These are phyloP conservation scores for Helicorthomorpha holstii DNA, from an alignment of 1,140 invertebrate genomes.

Conservation along the genomic window DNA sequence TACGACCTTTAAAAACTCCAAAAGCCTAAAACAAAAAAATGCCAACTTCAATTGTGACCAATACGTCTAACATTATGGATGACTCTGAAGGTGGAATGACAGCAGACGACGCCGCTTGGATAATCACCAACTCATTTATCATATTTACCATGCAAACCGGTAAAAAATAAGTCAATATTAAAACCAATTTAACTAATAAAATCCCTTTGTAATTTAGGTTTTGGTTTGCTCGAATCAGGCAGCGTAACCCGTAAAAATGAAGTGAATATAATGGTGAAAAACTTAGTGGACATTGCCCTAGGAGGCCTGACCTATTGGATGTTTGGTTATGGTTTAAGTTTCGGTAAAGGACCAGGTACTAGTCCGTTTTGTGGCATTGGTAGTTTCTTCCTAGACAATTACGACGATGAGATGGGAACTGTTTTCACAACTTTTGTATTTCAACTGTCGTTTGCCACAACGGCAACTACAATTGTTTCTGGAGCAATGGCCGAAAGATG, in stretches of 20 bases:
- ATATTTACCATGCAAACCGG: constrained; percentile 96
- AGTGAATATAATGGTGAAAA: constrained; percentile 96
- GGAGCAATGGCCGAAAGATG: constrained; percentile 41
- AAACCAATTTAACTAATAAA: not conserved
- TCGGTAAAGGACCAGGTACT: constrained; percentile 46
- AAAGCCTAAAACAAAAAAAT: too few relatives aligned
- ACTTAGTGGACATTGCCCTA: constrained; percentile 77
- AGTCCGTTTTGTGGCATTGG: constrained; percentile 50
- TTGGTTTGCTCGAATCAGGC: constrained; percentile 80
- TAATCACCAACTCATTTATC: constrained; percentile 80
- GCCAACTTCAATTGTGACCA: not conserved
- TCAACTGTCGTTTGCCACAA: constrained; percentile 65
- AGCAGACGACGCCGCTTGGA: constrained; percentile 75
- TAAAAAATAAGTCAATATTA: constrained; percentile 23
- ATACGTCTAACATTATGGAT: not conserved
- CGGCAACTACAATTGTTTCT: constrained; percentile 60
- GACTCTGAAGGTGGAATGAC: constrained; percentile 2
- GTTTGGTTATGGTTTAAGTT: constrained; percentile 83
- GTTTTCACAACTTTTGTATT: constrained; percentile 68
- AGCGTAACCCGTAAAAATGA: constrained; percentile 86
- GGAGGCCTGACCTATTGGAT: constrained; percentile 88
- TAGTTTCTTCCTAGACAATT: constrained; percentile 30
- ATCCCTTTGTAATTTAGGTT: constrained; percentile 36
- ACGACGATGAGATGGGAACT: constrained; percentile 31
- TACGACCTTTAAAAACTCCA: too few relatives aligned